phyloP scores from a whole-genome alignment of 37 sponge, comb jelly and placozoan genomes.

The Halichondria panicea region DNA sequence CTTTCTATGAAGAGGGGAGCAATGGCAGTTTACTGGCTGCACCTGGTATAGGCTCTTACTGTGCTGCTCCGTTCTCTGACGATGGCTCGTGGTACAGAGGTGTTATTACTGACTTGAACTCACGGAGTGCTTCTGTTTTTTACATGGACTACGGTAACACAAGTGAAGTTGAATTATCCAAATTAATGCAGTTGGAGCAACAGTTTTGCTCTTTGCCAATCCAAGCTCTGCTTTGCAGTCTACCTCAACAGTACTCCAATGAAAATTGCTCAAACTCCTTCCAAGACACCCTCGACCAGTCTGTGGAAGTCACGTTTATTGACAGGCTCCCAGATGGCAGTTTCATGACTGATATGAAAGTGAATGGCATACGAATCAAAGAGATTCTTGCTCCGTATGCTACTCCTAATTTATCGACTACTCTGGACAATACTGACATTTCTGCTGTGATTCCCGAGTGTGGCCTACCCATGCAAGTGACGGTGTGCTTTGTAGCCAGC shows the following conservation, averaged over 20 bases:
- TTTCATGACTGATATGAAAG: no score
- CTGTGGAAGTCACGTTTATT: no score
- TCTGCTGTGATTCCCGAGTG: no score
- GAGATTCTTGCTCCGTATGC: no score
- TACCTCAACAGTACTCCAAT: background rate
- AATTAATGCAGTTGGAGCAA: constrained; percentile 28
- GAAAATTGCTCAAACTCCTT: no score
- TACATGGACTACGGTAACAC: constrained; percentile 73
- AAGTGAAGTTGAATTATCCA: constrained; percentile 20
- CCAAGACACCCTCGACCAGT: no score
- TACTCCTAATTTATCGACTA: no score
- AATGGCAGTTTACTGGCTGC: background rate
- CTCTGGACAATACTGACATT: no score
- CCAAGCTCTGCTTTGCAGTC: constrained; percentile 47
- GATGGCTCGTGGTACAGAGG: constrained; percentile 80
- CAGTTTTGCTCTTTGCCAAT: constrained; percentile 38
- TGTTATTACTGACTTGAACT: constrained; percentile 24
- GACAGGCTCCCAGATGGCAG: no score
- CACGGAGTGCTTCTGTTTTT: constrained; percentile 15
- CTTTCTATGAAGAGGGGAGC: constrained; percentile 20
- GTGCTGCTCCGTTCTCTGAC: constrained; percentile 69
- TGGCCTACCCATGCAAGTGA: no score
- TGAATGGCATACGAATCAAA: no score
- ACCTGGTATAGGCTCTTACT: constrained; percentile 41
- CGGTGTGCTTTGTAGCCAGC: no score